Evolutionary conservation across 2,888 invertebrate species (phyloP).

Genomic region (Drosophila sordidula): DNA sequence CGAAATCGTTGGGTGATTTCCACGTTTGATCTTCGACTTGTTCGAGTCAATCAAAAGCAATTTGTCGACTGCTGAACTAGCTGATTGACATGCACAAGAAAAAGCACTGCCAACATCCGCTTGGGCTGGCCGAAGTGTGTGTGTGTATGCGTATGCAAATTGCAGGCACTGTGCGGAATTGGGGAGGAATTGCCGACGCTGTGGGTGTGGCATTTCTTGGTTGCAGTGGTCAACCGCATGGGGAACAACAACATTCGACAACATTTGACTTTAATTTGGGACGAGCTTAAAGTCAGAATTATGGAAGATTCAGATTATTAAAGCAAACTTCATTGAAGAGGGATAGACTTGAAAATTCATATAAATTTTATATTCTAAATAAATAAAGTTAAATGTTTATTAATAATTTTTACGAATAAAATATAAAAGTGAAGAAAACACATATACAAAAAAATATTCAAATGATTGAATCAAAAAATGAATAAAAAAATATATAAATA

Average conservation of each 20-base stretch:
- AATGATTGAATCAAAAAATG: too few relatives aligned
- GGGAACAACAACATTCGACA: conserved; percentile 5
- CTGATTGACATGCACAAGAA: conserved; percentile 53
- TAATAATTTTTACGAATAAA: too few relatives aligned
- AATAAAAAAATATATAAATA: too few relatives aligned
- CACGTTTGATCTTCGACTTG: conserved; percentile 20
- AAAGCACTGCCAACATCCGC: conserved; percentile 16
- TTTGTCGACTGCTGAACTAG: conserved; percentile 2
- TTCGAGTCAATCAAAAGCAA: conserved; percentile 17
- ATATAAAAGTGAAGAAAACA: too few relatives aligned
- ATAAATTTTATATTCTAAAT: too few relatives aligned
- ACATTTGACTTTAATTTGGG: background rate
- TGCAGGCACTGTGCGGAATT: conserved; percentile 32
- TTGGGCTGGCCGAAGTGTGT: background rate
- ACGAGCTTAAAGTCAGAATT: background rate
- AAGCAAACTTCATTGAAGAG: too few relatives aligned
- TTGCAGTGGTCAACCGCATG: conserved; percentile 35
- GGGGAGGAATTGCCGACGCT: conserved; percentile 5
- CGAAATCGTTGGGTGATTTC: conserved; percentile 18
- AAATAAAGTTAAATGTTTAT: too few relatives aligned
- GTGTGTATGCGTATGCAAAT: conserved; percentile 47
- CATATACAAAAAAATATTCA: too few relatives aligned
- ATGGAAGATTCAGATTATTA: background rate
- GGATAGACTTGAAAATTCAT: too few relatives aligned
- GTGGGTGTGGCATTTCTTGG: conserved; percentile 15